These are phyloP conservation scores for Embiotoca jacksoni DNA, from an alignment of 2,113 vertebrate genomes.

Conservation along the genomic window DNA sequence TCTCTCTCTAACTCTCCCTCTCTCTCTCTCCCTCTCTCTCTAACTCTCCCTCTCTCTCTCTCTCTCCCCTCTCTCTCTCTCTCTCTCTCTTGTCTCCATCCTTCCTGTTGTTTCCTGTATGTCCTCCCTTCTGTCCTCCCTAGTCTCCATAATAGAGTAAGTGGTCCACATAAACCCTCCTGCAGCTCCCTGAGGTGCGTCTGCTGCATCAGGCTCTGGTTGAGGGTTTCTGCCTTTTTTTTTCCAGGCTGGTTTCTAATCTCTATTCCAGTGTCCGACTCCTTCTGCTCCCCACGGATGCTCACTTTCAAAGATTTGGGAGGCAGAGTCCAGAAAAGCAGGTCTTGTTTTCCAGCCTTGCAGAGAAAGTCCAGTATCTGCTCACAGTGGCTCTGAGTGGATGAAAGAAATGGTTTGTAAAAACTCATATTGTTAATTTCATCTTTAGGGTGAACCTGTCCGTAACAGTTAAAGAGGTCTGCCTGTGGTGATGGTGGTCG, in stretches of 20 bases:
- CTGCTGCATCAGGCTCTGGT: constrained; percentile 48
- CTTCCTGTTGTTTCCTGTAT: neutral
- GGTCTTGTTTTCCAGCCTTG: neutral
- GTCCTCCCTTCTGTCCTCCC: neutral
- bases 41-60: too few species aligned
- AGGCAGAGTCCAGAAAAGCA: constrained; percentile 44
- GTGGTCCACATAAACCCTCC: constrained; percentile 50
- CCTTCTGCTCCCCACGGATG: constrained; percentile 37
- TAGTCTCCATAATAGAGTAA: constrained; percentile 35
- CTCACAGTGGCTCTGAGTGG: neutral
- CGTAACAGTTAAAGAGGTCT: constrained; percentile 5
- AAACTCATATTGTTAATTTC: constrained; percentile 6
- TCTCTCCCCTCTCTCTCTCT: too few species aligned
- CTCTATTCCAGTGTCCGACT: constrained; percentile 48
- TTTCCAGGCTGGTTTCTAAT: constrained; percentile 32
- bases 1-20: too few species aligned
- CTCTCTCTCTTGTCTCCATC: neutral
- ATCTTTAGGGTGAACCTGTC: constrained; percentile 1
- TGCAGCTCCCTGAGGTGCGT: constrained; percentile 41
- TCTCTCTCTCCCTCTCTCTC: too few species aligned
- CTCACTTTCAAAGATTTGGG: constrained; percentile 41
- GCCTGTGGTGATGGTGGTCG: neutral
- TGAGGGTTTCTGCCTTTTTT: constrained; percentile 39
- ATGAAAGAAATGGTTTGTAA: neutral
- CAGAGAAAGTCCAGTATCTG: constrained; percentile 9